Conservation (phyloP, 2,113 vertebrate species). For the Pyrgilauda ruficollis region DNA sequence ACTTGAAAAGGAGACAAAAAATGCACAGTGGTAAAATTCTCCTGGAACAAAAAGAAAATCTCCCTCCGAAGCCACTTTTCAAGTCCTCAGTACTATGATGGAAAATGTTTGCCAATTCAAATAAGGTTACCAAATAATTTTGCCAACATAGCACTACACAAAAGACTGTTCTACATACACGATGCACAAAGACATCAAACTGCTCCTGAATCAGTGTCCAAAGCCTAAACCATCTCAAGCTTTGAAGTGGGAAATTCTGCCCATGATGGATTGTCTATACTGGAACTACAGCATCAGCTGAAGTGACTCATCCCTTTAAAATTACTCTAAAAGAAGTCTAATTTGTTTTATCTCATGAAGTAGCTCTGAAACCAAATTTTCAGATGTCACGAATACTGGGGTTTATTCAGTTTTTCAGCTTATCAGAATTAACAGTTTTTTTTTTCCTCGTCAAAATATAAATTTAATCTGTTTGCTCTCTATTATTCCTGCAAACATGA, state of each 20-base stretch:
- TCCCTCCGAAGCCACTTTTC: background rate
- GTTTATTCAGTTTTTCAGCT: background rate
- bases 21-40: accelerated
- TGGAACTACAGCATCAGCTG: background rate
- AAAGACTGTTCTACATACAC: accelerated
- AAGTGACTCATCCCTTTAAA: background rate
- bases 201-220: background rate
- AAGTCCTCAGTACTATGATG: background rate
- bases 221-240: accelerated
- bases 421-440: background rate
- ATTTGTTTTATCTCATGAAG: background rate
- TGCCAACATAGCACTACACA: background rate
- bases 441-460: background rate
- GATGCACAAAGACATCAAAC: background rate
- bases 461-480: background rate
- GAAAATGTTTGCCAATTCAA: background rate
- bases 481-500: background rate
- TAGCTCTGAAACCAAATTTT: background rate
- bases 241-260: background rate
- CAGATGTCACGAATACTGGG: accelerated
- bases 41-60: accelerated
- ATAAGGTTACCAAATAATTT: background rate
- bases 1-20: background rate
- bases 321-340: background rate
- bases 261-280: background rate